A percentile compares a stretch with the other conserved stretches of the same genome.
These are phyloP conservation scores for Nipponacmea schrenckii DNA, from an alignment of 2,888 invertebrate species.

Conservation along the genomic window DNA sequence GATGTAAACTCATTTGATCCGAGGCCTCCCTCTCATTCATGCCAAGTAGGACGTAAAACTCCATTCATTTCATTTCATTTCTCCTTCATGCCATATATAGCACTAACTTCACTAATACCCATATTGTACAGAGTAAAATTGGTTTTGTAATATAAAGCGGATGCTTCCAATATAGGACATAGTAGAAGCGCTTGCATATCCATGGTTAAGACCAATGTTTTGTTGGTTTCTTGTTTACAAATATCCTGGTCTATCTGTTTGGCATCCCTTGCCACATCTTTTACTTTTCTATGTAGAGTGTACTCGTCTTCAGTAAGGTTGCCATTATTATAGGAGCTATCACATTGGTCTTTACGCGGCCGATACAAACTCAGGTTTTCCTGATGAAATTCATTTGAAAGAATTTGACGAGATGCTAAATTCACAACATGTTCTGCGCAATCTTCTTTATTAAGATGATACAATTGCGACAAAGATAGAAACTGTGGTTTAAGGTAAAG, in stretches of 20 bases:
- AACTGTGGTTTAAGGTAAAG: constrained; percentile 9
- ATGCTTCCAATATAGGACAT: constrained; percentile 11
- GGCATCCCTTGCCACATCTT: constrained; percentile 3
- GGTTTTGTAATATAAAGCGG: constrained; percentile 18
- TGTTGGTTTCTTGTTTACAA: background rate
- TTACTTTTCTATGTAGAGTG: constrained; percentile 1
- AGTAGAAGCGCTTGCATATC: constrained; percentile 20
- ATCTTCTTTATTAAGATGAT: background rate
- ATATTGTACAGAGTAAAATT: constrained; percentile 22
- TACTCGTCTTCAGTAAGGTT: background rate
- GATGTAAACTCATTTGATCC: constrained; percentile 15
- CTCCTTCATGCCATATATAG: no score
- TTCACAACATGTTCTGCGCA: background rate
- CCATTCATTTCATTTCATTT: no score
- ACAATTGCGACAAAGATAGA: background rate
- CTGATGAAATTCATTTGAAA: constrained; percentile 5
- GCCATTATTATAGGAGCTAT: background rate
- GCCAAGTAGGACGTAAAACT: constrained; percentile 19
- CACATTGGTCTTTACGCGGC: constrained; percentile 20
- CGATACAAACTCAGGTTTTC: constrained; percentile 10
- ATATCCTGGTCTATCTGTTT: constrained; percentile 14
- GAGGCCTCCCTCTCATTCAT: constrained; percentile 15
- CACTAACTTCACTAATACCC: background rate
- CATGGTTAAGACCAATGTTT: constrained; percentile 9
- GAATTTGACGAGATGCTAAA: background rate